Conservation (phyloP, 37 sponge, comb jelly and placozoan species). For the Petrosia ficiformis region DNA sequence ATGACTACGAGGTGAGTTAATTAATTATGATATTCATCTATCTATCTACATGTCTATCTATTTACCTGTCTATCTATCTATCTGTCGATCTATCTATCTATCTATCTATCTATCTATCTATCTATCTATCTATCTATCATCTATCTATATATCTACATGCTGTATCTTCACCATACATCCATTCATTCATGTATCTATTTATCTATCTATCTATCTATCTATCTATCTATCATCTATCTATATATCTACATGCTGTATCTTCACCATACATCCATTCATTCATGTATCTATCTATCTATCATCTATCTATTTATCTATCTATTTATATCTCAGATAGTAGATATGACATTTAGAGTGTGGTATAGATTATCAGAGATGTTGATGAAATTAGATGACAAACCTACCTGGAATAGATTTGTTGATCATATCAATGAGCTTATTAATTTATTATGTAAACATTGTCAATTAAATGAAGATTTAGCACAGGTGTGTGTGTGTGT, state of each 20-base stretch:
- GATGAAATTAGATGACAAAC: conserved; percentile 26
- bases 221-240: background rate
- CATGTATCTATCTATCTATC: background rate
- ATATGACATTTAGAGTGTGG: conserved; percentile 86
- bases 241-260: background rate
- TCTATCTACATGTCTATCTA: too few species aligned
- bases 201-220: background rate
- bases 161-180: background rate
- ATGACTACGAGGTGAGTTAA: conserved; percentile 52
- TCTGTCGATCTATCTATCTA: too few species aligned
- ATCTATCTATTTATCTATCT: background rate
- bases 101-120: too few species aligned
- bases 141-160: too few species aligned
- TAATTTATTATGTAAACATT: conserved; percentile 57
- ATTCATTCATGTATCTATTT: background rate
- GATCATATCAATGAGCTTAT: conserved; percentile 61
- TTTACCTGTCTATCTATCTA: too few species aligned
- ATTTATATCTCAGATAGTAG: conserved; percentile 47
- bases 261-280: background rate
- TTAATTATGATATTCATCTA: too few species aligned
- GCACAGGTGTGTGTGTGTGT: conserved; percentile 16
- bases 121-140: too few species aligned
- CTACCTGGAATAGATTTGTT: conserved; percentile 23
- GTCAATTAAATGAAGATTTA: conserved; percentile 75
- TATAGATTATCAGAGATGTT: conserved; percentile 75